Percentiles rank a stretch among this genome's conserved stretches.
Conservation (phyloP, 1,140 invertebrate genomes). For the Drosophila teissieri region DNA sequence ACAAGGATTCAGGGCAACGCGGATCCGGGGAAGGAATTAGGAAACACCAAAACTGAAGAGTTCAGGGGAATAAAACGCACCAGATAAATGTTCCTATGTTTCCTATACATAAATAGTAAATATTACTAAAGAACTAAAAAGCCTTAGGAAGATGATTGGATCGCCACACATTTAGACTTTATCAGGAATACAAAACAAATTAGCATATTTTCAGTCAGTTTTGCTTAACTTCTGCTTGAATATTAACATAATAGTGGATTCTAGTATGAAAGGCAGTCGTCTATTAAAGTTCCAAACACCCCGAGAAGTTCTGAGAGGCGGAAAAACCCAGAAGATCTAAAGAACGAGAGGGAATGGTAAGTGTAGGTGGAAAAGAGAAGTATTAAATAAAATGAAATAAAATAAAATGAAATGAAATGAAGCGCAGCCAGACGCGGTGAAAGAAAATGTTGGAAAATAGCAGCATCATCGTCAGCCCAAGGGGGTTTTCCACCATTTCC, state of each 20-base stretch:
- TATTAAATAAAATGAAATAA: conserved; percentile 50
- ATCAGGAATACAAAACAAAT: too few relatives aligned
- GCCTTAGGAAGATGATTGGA: too few relatives aligned
- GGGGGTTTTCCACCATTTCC: conserved; percentile 23
- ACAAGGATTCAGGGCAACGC: background rate
- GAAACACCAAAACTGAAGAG: background rate
- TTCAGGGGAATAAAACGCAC: background rate
- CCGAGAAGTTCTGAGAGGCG: conserved; percentile 8
- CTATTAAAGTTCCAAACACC: background rate
- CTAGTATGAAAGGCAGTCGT: too few relatives aligned
- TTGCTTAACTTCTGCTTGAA: too few relatives aligned
- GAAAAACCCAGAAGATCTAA: conserved; percentile 44
- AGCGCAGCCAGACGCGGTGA: conserved; percentile 20
- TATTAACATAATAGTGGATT: too few relatives aligned
- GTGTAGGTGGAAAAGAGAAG: conserved; percentile 16
- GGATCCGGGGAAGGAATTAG: background rate
- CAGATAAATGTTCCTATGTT: too few relatives aligned
- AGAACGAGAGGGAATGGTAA: conserved; percentile 4
- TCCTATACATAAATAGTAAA: too few relatives aligned
- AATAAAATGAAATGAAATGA: conserved; percentile 64
- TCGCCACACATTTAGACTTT: too few relatives aligned
- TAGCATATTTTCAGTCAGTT: too few relatives aligned
- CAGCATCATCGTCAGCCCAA: conserved; percentile 72
- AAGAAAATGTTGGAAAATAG: conserved; percentile 71
- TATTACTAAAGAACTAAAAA: too few relatives aligned